Conservation (phyloP, 2,797 vertebrate genomes). For the Silurus aristotelis region DNA sequence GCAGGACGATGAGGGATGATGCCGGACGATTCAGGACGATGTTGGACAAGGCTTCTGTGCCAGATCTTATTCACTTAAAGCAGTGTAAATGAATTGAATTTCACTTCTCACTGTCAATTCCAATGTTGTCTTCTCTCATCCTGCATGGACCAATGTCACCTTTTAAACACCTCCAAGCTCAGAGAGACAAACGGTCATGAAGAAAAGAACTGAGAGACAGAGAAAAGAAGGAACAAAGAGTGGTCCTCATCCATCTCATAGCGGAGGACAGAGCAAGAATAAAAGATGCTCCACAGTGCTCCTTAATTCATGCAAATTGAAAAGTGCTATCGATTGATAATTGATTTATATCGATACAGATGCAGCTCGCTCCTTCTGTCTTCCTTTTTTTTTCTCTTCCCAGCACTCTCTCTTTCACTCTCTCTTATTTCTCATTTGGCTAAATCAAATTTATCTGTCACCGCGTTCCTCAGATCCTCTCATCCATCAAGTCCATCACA, state of each 20-base stretch:
- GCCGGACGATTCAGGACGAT: neutral
- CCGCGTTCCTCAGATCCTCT: slow-evolving; percentile 60
- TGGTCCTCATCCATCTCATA: slow-evolving; percentile 28
- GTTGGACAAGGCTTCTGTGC: neutral
- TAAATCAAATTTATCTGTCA: slow-evolving; percentile 76
- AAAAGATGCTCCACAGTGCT: slow-evolving; percentile 43
- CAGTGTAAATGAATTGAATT: slow-evolving; percentile 33
- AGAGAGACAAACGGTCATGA: neutral
- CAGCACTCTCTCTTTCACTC: slow-evolving; percentile 33
- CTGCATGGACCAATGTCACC: slow-evolving; percentile 27
- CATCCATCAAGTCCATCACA: slow-evolving; percentile 76
- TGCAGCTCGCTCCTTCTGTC: slow-evolving; percentile 25
- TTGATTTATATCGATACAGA: slow-evolving; percentile 73
- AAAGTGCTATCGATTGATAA: slow-evolving; percentile 71
- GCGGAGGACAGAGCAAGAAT: slow-evolving; percentile 19
- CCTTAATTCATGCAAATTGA: slow-evolving; percentile 73
- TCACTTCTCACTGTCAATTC: slow-evolving; percentile 42
- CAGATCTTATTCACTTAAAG: slow-evolving; percentile 31
- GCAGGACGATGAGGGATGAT: no score
- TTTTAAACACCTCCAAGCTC: slow-evolving; percentile 18
- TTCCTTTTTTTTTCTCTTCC: neutral
- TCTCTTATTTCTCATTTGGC: slow-evolving; percentile 60
- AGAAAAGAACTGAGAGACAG: slow-evolving; percentile 21
- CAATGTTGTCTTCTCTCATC: slow-evolving; percentile 32
- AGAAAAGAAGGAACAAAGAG: slow-evolving; percentile 54